These are phyloP conservation scores for Papilio gigon DNA, from an alignment of 2,888 invertebrate species.

Conservation along the genomic window DNA sequence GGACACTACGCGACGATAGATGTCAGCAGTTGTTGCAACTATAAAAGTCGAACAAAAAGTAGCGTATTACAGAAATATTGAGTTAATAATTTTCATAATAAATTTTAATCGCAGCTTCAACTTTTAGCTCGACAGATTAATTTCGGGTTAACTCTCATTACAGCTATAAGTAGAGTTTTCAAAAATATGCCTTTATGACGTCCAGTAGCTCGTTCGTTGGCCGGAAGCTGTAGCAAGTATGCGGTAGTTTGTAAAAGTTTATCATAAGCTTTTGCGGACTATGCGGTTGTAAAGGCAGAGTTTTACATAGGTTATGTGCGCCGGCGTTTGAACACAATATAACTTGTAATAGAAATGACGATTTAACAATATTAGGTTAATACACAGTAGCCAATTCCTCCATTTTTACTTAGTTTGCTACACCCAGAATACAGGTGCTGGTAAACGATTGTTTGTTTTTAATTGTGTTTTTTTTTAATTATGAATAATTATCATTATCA, in stretches of 20 bases:
- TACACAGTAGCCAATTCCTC: no score
- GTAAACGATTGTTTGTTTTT: no score
- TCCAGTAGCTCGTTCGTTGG: slow-evolving; percentile 21
- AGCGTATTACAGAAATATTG: not conserved
- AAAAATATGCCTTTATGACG: slow-evolving; percentile 35
- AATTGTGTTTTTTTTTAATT: no score
- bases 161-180: slow-evolving; percentile 22
- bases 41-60: not conserved
- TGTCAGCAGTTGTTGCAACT: not conserved
- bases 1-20: not conserved
- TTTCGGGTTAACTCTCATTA: slow-evolving; percentile 10
- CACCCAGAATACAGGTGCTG: no score
- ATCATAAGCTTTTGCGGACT: slow-evolving; percentile 26
- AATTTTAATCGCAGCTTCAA: slow-evolving; percentile 17
- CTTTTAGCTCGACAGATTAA: slow-evolving; percentile 11
- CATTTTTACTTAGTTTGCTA: no score
- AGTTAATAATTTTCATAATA: not conserved
- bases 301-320: not conserved
- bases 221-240: slow-evolving; percentile 38
- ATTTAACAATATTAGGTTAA: not conserved
- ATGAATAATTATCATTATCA: no score
- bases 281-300: not conserved
- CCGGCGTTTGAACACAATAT: no score
- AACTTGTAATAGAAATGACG: not conserved
- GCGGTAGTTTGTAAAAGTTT: slow-evolving; percentile 37